A percentile compares a stretch with the other conserved stretches of the same genome.
Evolutionary conservation across 2,888 invertebrate genomes (phyloP).

Genomic region (Meghimatium bilineatum): DNA sequence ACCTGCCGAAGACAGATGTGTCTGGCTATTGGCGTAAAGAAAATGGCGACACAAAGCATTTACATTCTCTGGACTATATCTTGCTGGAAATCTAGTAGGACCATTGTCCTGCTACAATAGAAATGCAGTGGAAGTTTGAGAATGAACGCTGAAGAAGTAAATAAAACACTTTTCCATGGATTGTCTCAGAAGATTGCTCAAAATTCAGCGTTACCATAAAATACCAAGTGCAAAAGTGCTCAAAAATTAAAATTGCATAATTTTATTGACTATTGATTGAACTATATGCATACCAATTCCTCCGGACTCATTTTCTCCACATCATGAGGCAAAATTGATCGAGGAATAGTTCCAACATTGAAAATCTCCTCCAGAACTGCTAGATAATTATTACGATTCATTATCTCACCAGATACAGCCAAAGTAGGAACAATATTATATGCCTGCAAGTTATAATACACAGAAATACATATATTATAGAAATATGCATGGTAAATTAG

Average conservation of each 20-base stretch:
- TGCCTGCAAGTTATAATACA: constrained; percentile 68
- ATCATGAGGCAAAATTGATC: constrained; percentile 63
- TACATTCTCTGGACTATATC: too few relatives aligned
- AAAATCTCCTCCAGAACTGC: constrained; percentile 75
- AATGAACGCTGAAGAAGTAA: too few relatives aligned
- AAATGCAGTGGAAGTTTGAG: too few relatives aligned
- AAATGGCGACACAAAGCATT: too few relatives aligned
- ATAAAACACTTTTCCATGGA: neutral
- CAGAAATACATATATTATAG: neutral
- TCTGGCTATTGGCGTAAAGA: too few relatives aligned
- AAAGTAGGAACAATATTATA: constrained; percentile 74
- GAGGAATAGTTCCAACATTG: constrained; percentile 67
- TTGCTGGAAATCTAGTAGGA: too few relatives aligned
- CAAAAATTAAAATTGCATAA: neutral
- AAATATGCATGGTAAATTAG: too few relatives aligned
- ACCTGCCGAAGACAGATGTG: too few relatives aligned
- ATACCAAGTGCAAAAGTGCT: too few relatives aligned
- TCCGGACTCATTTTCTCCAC: constrained; percentile 64
- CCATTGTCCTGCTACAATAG: too few relatives aligned
- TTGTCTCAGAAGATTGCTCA: too few relatives aligned
- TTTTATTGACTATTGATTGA: neutral
- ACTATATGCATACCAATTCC: constrained; percentile 64
- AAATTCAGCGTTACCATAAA: too few relatives aligned
- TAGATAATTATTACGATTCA: constrained; percentile 74
- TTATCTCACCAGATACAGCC: constrained; percentile 74